Conservation (phyloP, 2,113 vertebrate species). For the Ammodytes marinus region DNA sequence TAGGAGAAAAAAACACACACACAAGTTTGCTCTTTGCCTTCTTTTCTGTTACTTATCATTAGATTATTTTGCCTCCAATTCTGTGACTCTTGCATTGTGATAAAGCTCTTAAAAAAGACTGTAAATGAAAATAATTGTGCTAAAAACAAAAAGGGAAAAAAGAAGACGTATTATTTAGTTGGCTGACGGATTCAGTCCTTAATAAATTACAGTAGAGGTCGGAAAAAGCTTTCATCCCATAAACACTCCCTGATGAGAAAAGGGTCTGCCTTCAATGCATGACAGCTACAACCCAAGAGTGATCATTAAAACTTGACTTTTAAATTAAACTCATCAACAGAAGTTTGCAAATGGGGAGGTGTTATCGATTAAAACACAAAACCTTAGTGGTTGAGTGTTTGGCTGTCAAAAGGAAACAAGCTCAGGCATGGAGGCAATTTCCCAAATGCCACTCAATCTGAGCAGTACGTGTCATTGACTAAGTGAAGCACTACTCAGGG, state of each 20-base stretch:
- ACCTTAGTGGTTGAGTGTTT: not conserved
- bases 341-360: not conserved
- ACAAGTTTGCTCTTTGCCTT: not conserved
- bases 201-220: not conserved
- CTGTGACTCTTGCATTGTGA: not conserved
- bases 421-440: slow-evolving; percentile 31
- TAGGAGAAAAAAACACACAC: not conserved
- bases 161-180: not conserved
- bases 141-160: not conserved
- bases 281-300: not conserved
- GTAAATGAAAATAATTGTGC: not conserved
- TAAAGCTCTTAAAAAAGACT: not conserved
- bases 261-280: not conserved
- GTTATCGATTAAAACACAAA: not conserved
- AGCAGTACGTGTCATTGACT: slow-evolving; percentile 24
- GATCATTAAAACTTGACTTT: slow-evolving; percentile 31
- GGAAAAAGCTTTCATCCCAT: not conserved
- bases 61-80: not conserved
- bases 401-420: slow-evolving; percentile 7
- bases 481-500: not conserved
- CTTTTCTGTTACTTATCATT: not conserved
- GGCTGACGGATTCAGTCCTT: not conserved
- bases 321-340: slow-evolving; percentile 7
- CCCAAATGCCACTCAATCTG: slow-evolving; percentile 33
- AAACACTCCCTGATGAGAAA: not conserved